A percentile compares a stretch with the other conserved stretches of the same genome.
Conservation (phyloP, 2,797 vertebrate species). For the Eospalax fontanierii region DNA sequence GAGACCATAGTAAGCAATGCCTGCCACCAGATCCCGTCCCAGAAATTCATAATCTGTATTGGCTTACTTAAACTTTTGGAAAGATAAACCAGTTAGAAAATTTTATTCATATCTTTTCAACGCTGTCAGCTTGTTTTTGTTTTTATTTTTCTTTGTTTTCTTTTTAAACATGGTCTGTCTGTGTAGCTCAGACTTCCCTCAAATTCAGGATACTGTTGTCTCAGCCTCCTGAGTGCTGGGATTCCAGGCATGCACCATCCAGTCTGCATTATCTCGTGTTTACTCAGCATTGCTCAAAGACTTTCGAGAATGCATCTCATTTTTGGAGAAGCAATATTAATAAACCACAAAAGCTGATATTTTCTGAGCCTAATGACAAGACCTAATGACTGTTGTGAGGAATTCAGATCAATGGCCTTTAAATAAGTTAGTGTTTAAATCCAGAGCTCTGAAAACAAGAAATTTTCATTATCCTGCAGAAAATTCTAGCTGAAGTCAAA, state of each 20-base stretch:
- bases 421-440: neutral
- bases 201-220: neutral
- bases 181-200: neutral
- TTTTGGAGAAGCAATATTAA: neutral
- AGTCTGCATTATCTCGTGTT: neutral
- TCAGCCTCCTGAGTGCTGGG: neutral
- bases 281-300: neutral
- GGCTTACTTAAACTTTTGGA: conserved; percentile 22
- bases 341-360: neutral
- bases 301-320: neutral
- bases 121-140: neutral
- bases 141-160: neutral
- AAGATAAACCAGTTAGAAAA: neutral
- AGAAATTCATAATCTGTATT: neutral
- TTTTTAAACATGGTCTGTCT: neutral
- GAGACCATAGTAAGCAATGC: neutral
- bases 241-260: neutral
- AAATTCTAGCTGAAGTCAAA: conserved; percentile 2
- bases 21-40: neutral
- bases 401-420: neutral
- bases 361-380: neutral
- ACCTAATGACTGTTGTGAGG: neutral
- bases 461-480: neutral
- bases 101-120: neutral
- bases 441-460: neutral